phyloP scores from a whole-genome alignment of 53 echinoderm and acorn worm species.

The Arbacia lixula region DNA sequence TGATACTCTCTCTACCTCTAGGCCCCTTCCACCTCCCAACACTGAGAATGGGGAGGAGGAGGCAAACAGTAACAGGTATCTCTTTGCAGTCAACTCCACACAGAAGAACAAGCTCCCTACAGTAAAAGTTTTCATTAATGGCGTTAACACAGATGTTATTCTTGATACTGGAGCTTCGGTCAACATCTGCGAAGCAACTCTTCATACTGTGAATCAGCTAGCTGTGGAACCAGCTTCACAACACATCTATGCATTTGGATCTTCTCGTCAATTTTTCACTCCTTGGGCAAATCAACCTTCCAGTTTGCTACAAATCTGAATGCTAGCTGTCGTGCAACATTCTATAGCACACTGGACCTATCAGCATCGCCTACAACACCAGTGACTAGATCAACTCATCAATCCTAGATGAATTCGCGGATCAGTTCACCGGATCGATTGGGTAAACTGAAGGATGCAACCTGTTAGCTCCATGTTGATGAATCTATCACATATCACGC shows the following conservation, averaged over 20 bases:
- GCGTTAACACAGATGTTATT: not conserved
- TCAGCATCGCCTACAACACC: too few relatives aligned
- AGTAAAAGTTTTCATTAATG: not conserved
- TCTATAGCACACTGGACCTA: too few relatives aligned
- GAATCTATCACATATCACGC: too few relatives aligned
- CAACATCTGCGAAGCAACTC: conserved; percentile 27
- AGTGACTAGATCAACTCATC: too few relatives aligned
- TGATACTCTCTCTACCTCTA: too few relatives aligned
- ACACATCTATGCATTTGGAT: not conserved
- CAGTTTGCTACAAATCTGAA: conserved; percentile 3
- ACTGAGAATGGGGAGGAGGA: not conserved
- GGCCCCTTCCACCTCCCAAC: too few relatives aligned
- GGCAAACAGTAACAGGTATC: not conserved
- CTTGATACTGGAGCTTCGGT: conserved; percentile 34
- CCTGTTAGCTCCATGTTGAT: too few relatives aligned
- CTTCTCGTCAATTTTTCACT: not conserved
- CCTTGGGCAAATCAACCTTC: not conserved
- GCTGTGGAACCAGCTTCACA: not conserved
- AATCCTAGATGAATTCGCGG: too few relatives aligned
- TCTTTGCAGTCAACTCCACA: not conserved
- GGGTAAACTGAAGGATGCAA: too few relatives aligned
- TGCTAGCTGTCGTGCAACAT: not conserved
- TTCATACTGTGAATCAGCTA: not conserved
- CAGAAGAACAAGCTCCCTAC: not conserved
- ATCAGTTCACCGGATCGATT: too few relatives aligned